Evolutionary conservation across 2,797 vertebrate species (phyloP), one percentile per base, ranked within the genome.

Genomic region (Bradypodion pumilum): DNA sequence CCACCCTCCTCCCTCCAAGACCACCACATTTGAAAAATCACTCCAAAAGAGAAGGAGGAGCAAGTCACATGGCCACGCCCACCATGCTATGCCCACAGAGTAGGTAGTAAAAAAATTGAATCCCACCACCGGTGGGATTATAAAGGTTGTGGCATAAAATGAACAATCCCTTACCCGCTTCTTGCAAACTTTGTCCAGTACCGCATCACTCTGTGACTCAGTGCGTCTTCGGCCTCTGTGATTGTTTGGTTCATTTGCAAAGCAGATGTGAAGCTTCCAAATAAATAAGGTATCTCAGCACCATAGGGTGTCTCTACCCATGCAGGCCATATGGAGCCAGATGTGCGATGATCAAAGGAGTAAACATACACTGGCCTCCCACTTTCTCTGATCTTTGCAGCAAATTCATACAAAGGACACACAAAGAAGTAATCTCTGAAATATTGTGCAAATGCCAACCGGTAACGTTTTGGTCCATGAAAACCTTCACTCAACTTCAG

Each of bases 251-350:
- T 87, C 15, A 15, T 9, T 1, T 19, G 32, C 7, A 25, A 7
- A 7, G 37, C 27, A 16, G 96, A 86, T 1, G 95, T 94, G 84
- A 95, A 87, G 12, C 56, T 84, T 37, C 97, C 96, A 37, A 97
- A 97, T 62, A 97, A 88, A 84, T 96, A 97, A 63, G 96, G 95
- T n/a, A 97, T 94, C 82, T 97, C 96, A 9, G 96, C 93, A 16
- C 93, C 95, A 0, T 97, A 96, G 83, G 96, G 95, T 0, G 91
- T 94, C 0, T 96, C 96, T 93, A 96, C 95, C 97, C 96, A 97
- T 10, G n/a, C 78, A 9, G 96, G 96, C 96, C 96, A 97, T 27
- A 92, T 83, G 83, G 96, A 96, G 44, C 84, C 60, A 3, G 95
- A 95, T 2, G 96, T 95, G 0, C 66, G 93, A 52, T 97, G 96